Evolutionary conservation across 2,797 vertebrate genomes (phyloP).

Genomic region (Oryzias sinensis): DNA sequence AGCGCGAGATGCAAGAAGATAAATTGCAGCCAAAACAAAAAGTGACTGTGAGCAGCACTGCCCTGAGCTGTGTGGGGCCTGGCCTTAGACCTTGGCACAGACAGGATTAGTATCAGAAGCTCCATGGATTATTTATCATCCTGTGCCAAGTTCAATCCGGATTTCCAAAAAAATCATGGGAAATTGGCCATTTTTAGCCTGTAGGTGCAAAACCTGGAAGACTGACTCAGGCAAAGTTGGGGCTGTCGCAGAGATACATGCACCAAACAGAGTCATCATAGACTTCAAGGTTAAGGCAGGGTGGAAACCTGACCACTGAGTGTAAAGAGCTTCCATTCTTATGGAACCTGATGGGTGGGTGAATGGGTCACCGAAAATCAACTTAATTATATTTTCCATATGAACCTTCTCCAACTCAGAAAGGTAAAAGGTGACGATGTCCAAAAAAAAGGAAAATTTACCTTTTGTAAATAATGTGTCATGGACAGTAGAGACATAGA

Average conservation of each 20-base stretch:
- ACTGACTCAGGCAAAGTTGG: conserved; percentile 37
- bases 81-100: conserved; percentile 47
- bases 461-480: conserved; percentile 25
- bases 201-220: conserved; percentile 53
- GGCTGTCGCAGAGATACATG: conserved; percentile 38
- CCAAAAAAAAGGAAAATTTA: neutral
- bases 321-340: conserved; percentile 50
- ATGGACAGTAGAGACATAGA: conserved; percentile 31
- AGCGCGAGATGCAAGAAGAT: conserved; percentile 25
- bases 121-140: conserved; percentile 61
- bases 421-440: too few relatives aligned
- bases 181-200: conserved; percentile 49
- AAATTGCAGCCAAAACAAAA: conserved; percentile 22
- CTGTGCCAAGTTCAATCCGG: conserved; percentile 61
- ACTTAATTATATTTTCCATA: neutral
- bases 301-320: conserved; percentile 22
- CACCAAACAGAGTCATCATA: conserved; percentile 60
- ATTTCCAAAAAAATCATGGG: conserved; percentile 54
- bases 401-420: too few relatives aligned
- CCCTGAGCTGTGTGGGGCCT: conserved; percentile 41
- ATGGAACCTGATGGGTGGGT: conserved; percentile 10
- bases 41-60: conserved; percentile 17
- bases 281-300: conserved; percentile 52
- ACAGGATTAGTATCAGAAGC: conserved; percentile 48
- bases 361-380: conserved; percentile 12